Evolutionary conservation across 2,797 vertebrate genomes (phyloP), one percentile per base, ranked within the genome.

Genomic region (Poecile montanus): DNA sequence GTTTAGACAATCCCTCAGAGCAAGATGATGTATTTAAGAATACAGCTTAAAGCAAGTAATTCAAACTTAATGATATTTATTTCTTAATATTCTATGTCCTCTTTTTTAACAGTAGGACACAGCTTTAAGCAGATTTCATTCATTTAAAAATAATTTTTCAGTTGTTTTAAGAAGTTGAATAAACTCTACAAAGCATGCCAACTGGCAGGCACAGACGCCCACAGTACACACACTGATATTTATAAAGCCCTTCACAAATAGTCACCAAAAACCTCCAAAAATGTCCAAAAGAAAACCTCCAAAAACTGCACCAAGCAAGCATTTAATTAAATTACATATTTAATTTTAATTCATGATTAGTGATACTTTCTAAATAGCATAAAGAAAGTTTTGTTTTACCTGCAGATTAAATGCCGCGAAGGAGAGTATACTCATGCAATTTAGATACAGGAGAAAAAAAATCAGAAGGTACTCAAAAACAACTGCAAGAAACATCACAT

Each of bases 161-260:
- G 16, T 60, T 74, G 17, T 73, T 95, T 95, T 83, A 73, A 95
- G 80, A 74, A 95, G 89, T 82, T 96, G 91, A 93, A 92, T 96
- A 94, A 97, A 94, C 76, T 89, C 76, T 9, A 22, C 73, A 94
- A 94, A 95, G 86, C 63, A 77, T 74, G 93, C 83, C 88, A 96
- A 81, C 62, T 96, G 92, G 95, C 81, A 95, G 53, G 72, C 53
- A 92, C 78, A 95, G 84, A 95, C 93, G 70, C 38, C 36, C 58
- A 65, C 66, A 88, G 82, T 66, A 79, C 67, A 88, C 53, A 50
- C 5, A 13, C 29, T 44, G n/a, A 75, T 92, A 91, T 91, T 97
- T 96, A 94, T 60, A 94, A 97, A 96, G 71, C 67, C 88, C 42
- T 94, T 85, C 71, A 86, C 70, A 95, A 94, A 88, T 67, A 96